Evolutionary conservation across 2,113 vertebrate species (phyloP).

Genomic region (Illadopsis cleaveri): DNA sequence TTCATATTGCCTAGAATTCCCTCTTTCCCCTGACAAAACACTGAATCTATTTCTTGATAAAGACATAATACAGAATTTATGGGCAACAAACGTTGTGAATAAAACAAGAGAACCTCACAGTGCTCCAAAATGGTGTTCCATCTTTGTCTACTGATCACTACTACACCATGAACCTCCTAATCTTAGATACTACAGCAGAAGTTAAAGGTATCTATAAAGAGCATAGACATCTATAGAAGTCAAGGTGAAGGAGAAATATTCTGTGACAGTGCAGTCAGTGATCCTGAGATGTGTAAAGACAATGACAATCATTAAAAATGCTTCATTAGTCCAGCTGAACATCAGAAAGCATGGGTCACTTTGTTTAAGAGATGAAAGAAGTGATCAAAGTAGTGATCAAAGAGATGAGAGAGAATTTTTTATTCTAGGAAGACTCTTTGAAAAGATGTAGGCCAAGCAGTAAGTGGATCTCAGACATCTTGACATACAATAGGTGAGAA

Average conservation of each 20-base stretch:
- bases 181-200: not conserved
- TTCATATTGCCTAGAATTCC: not conserved
- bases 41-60: not conserved
- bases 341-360: not conserved
- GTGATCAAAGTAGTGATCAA: not conserved
- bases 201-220: not conserved
- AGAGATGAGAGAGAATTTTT: conserved; percentile 4
- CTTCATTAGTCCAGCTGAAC: not conserved
- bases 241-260: not conserved
- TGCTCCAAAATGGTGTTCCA: not conserved
- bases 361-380: not conserved
- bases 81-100: not conserved
- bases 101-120: not conserved
- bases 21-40: not conserved
- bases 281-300: not conserved
- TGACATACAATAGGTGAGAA: not conserved
- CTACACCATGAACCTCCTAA: not conserved
- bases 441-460: conserved; percentile 14
- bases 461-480: not conserved
- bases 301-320: not conserved
- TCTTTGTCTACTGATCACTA: not conserved
- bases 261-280: not conserved
- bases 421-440: not conserved
- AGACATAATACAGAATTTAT: not conserved
- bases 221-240: not conserved